A percentile compares a stretch with the other conserved stretches of the same genome.
phyloP scores from a whole-genome alignment of 2,113 vertebrate species.

The Hippocampus barbouri region DNA sequence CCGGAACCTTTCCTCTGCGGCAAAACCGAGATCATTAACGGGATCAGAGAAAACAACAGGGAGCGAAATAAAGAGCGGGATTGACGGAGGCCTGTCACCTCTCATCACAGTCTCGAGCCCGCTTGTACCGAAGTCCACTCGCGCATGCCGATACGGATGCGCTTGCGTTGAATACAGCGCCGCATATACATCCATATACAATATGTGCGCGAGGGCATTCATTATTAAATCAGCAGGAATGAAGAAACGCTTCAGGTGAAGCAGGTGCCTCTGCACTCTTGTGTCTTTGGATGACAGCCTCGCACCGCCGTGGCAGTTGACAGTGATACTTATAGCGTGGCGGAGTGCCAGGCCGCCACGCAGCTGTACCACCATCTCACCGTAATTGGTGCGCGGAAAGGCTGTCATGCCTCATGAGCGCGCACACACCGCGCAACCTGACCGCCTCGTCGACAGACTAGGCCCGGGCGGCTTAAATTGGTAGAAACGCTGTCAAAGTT shows the following conservation, averaged over 20 bases:
- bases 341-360: slow-evolving; percentile 57
- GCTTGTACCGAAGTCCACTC: no score
- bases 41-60: no score
- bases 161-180: no score
- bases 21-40: no score
- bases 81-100: no score
- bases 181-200: no score
- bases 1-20: no score
- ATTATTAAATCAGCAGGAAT: slow-evolving; percentile 16
- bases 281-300: slow-evolving; percentile 18
- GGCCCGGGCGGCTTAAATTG: slow-evolving; percentile 50
- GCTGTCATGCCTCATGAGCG: slow-evolving; percentile 62
- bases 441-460: slow-evolving; percentile 43
- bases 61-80: no score
- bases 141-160: no score
- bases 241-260: slow-evolving; percentile 3
- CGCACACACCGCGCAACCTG: slow-evolving; percentile 36
- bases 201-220: background rate
- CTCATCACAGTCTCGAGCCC: no score
- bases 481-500: slow-evolving; percentile 45
- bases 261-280: background rate
- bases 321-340: slow-evolving; percentile 58
- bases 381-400: slow-evolving; percentile 69
- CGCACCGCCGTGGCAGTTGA: slow-evolving; percentile 50
- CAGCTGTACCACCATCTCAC: slow-evolving; percentile 56